These are phyloP conservation scores for Polydrusus pterygomalis DNA, from an alignment of 2,888 invertebrate species.

Conservation along the genomic window DNA sequence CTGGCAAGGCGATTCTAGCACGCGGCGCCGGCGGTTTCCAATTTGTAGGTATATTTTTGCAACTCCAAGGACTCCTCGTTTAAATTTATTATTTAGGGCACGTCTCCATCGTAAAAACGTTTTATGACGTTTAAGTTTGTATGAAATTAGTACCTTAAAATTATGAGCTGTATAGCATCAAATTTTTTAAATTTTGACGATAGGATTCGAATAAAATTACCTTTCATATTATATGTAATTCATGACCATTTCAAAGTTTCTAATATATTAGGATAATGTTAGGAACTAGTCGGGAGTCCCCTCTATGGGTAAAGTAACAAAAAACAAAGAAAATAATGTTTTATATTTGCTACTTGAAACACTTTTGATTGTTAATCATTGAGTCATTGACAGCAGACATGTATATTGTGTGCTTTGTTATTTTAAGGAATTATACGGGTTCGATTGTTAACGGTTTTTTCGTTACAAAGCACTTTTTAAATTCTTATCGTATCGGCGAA, in stretches of 20 bases:
- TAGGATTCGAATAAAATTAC: background rate
- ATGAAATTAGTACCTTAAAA: background rate
- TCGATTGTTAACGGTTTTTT: slow-evolving; percentile 41
- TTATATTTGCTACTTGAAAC: background rate
- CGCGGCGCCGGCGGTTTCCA: too few relatives aligned
- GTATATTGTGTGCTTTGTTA: slow-evolving; percentile 29
- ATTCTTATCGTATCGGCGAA: slow-evolving; percentile 40
- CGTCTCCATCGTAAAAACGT: slow-evolving; percentile 1
- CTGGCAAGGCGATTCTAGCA: slow-evolving; percentile 2
- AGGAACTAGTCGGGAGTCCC: too few relatives aligned
- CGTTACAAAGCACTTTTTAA: slow-evolving; percentile 41
- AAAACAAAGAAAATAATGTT: too few relatives aligned
- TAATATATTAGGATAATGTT: too few relatives aligned
- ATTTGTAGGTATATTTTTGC: background rate
- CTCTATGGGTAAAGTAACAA: too few relatives aligned
- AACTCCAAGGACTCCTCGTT: background rate
- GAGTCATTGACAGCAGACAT: slow-evolving; percentile 20
- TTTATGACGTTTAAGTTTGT: background rate
- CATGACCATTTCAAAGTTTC: too few relatives aligned
- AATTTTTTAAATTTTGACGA: too few relatives aligned
- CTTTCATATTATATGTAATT: too few relatives aligned
- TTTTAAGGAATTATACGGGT: slow-evolving; percentile 34
- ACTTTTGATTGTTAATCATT: slow-evolving; percentile 27
- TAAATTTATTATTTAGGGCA: background rate
- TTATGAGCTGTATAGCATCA: too few relatives aligned